These are phyloP conservation scores for Myioborus melanocephalus DNA, from an alignment of 2,797 vertebrate species.

Conservation along the genomic window DNA sequence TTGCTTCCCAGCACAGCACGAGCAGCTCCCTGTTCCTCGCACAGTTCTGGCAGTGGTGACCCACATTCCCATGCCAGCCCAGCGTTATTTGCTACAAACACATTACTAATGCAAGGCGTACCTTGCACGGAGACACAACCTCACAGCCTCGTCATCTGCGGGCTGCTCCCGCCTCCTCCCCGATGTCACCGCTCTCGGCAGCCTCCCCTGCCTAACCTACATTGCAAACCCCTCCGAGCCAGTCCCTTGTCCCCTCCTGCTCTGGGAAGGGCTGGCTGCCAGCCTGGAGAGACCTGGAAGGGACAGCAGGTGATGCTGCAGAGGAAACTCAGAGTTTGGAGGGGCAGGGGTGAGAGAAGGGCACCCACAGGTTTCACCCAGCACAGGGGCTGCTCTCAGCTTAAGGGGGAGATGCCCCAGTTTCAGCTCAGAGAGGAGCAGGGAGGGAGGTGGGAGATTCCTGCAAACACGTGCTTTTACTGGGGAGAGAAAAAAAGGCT, in stretches of 20 bases:
- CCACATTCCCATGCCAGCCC: slow-evolving; percentile 62
- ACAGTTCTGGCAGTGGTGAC: slow-evolving; percentile 30
- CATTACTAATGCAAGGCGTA: slow-evolving; percentile 32
- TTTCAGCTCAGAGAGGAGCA: neutral
- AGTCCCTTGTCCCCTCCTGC: neutral
- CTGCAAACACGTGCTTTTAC: neutral
- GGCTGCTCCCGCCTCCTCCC: slow-evolving; percentile 39
- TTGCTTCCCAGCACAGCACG: slow-evolving; percentile 1
- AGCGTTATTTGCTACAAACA: slow-evolving; percentile 52
- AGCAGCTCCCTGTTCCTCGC: slow-evolving; percentile 25
- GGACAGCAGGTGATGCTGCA: fast-evolving
- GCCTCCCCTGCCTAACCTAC: slow-evolving; percentile 39
- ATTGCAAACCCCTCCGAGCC: slow-evolving; percentile 18
- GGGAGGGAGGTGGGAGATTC: neutral
- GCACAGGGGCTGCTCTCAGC: neutral
- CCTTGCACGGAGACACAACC: slow-evolving; percentile 35
- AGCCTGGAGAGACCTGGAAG: neutral
- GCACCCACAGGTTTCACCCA: neutral
- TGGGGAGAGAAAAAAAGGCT: neutral
- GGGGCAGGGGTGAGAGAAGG: neutral
- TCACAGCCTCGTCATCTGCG: slow-evolving; percentile 21
- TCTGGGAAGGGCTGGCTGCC: neutral
- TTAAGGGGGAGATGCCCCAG: neutral
- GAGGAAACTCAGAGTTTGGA: neutral
- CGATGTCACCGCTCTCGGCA: slow-evolving; percentile 13